These are phyloP conservation scores for Elymnias hypermnestra DNA, from an alignment of 1,140 invertebrate species.

Conservation along the genomic window DNA sequence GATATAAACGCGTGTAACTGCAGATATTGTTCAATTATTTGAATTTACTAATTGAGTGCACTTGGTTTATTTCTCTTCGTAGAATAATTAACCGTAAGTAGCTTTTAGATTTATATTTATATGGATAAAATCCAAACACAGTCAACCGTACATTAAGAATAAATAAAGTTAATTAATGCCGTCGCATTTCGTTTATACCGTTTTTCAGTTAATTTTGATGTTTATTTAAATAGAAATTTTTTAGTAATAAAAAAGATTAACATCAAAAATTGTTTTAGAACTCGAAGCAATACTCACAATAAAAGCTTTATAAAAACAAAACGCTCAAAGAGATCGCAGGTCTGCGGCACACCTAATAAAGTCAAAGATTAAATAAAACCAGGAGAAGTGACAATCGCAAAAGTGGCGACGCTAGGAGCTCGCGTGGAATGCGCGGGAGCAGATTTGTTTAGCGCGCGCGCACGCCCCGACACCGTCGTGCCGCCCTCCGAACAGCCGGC, in stretches of 20 bases:
- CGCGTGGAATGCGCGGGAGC: slow-evolving; percentile 67
- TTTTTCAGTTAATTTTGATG: too few relatives aligned
- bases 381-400: slow-evolving; percentile 41
- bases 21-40: slow-evolving; percentile 16
- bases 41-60: slow-evolving; percentile 33
- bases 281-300: slow-evolving; percentile 22
- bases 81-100: neutral
- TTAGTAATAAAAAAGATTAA: too few relatives aligned
- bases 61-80: slow-evolving; percentile 6
- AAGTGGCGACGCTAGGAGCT: slow-evolving; percentile 56
- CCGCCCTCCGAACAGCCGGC: slow-evolving; percentile 67
- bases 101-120: too few relatives aligned
- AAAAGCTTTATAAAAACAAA: slow-evolving; percentile 15
- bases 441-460: slow-evolving; percentile 58
- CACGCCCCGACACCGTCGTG: slow-evolving; percentile 59
- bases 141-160: too few relatives aligned
- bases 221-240: too few relatives aligned
- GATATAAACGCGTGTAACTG: slow-evolving; percentile 24
- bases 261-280: slow-evolving; percentile 31
- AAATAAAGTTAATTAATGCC: too few relatives aligned
- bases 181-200: too few relatives aligned
- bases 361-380: slow-evolving; percentile 14
- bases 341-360: neutral
- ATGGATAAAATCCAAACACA: too few relatives aligned
- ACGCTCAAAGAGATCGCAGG: slow-evolving; percentile 3